Evolutionary conservation across 1,140 invertebrate species (phyloP).

Genomic region (Panagrolaimus sp.): DNA sequence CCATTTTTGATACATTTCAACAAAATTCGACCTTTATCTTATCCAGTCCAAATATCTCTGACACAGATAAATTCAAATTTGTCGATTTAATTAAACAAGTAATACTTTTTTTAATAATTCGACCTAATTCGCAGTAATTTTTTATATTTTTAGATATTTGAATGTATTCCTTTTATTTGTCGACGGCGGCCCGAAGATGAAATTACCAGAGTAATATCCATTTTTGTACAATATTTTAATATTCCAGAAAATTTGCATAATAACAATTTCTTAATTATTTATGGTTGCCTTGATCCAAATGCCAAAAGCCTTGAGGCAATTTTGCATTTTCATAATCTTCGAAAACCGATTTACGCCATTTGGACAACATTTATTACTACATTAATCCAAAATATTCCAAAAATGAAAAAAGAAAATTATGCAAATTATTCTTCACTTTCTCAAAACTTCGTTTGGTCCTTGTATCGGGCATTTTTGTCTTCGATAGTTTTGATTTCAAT

Average conservation of each 20-base stretch:
- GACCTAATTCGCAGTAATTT: neutral
- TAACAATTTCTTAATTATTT: neutral
- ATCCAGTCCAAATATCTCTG: neutral
- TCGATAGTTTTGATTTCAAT: neutral
- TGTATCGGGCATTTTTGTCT: neutral
- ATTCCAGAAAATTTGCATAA: neutral
- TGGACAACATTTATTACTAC: neutral
- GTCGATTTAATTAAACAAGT: conserved; percentile 3
- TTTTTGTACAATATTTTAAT: neutral
- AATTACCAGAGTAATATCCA: neutral
- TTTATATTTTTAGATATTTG: neutral
- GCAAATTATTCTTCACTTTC: neutral
- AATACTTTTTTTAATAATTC: neutral
- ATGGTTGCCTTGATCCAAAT: neutral
- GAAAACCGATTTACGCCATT: neutral
- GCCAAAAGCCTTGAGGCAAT: neutral
- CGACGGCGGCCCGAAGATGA: neutral
- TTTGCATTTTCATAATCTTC: neutral
- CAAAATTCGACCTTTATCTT: neutral
- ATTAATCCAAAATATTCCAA: neutral
- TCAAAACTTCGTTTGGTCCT: neutral
- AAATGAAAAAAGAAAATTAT: neutral
- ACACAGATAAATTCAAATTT: neutral
- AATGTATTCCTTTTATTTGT: neutral
- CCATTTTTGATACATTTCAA: neutral